These are phyloP conservation scores for Ibidorhyncha struthersii DNA, from an alignment of 2,113 vertebrate species.

Conservation along the genomic window DNA sequence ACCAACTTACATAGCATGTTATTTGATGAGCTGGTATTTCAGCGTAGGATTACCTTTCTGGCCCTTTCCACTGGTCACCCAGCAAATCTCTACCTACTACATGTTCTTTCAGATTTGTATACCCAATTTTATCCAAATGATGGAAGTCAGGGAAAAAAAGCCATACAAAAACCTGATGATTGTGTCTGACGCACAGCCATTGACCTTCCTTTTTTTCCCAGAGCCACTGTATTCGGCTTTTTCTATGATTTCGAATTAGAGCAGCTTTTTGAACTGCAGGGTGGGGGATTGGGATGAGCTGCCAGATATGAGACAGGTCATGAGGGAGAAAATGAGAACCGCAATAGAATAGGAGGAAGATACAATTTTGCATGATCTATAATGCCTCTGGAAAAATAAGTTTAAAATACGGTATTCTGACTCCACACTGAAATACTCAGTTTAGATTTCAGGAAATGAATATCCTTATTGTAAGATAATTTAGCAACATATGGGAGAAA, in stretches of 20 bases:
- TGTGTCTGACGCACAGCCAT: not conserved
- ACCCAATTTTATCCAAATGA: not conserved
- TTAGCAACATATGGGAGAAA: not conserved
- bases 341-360: not conserved
- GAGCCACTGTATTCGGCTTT: not conserved
- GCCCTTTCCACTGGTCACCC: not conserved
- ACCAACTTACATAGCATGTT: accelerated
- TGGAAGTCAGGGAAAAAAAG: not conserved
- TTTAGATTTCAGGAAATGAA: not conserved
- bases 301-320: not conserved
- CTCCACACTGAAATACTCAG: not conserved
- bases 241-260: not conserved
- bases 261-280: not conserved
- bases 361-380: not conserved
- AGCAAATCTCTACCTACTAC: not conserved
- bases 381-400: not conserved
- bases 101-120: not conserved
- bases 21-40: not conserved
- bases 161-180: not conserved
- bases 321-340: not conserved
- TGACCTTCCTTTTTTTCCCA: not conserved
- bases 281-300: not conserved
- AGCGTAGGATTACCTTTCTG: not conserved
- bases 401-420: not conserved
- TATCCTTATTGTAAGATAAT: not conserved